Base-by-base conservation (phyloP, 53 echinoderm and acorn worm genomes). In the Echinarachnius parma region DNA sequence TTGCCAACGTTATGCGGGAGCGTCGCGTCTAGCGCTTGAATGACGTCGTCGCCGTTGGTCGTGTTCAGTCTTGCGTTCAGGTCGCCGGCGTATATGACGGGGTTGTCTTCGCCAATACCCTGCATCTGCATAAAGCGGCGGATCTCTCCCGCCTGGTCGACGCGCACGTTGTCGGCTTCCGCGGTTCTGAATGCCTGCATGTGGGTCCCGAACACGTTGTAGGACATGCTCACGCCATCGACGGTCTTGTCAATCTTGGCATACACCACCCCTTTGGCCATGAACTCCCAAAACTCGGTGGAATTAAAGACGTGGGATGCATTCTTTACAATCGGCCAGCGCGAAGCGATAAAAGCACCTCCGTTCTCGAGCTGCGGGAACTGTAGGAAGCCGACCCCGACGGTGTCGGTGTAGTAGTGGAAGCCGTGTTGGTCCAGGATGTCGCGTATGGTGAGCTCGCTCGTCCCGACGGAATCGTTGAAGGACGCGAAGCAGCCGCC, bases 201-300 rank as follows among this genome's bases (percentile, higher is more conserved):
- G 28, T 93, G 94, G 26, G 94, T 93, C 4, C 94, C 94, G 47
- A 93, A 90, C 3, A 93, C 60, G 47, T 93, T 83, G 58, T 90
- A 93, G 7, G 60, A 48, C 27, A 72, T 78, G 36, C 59, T 83
- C 13, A 34, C 74, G 2, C 37, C 71, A 3, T 46, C 64, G 4
- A 89, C 94, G 7, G 77, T 78, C 52, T 93, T 93, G 10, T 61
- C 46, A n/a, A 93, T 66, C 46, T 54, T 61, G 19, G 81, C 83
- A 64, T 93, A 93, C 42, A 83, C 62, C 11, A 75, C 89, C 5
- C 94, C 94, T 77, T 93, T 93, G 1, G 86, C 77, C 16, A 61
- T 77, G 10, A 9, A 34, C 2, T 69, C 60, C 31, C 61, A 67
- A 16, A 81, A 55, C 13, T 83, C 76, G 0, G 46, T n/a, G 9